Conservation (phyloP, 2,113 vertebrate species). For the Notarius quadriscutis region DNA sequence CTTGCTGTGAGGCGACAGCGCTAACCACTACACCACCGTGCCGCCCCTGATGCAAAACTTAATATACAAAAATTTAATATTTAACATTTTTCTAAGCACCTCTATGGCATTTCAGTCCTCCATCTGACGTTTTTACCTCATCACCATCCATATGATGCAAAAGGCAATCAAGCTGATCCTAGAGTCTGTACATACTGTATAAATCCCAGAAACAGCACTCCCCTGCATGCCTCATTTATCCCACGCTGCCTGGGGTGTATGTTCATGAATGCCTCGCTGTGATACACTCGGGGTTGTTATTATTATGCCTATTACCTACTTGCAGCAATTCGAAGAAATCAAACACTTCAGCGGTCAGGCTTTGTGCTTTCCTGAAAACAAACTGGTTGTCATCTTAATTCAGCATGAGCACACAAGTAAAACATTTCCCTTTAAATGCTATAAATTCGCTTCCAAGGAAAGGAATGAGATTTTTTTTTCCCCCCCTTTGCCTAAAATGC, state of each 20-base stretch:
- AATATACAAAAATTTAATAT: background rate
- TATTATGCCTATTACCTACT: background rate
- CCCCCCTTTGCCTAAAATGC: background rate
- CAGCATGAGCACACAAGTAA: slow-evolving; percentile 26
- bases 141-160: background rate
- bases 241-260: slow-evolving; percentile 24
- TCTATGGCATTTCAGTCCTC: background rate
- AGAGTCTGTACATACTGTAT: background rate
- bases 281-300: background rate
- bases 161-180: background rate
- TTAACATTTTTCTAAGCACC: background rate
- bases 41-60: too few species aligned
- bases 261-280: slow-evolving; percentile 16
- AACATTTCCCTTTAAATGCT: background rate
- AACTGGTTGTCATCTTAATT: slow-evolving; percentile 42
- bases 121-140: background rate
- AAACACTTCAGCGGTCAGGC: slow-evolving; percentile 17
- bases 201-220: slow-evolving; percentile 4
- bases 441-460: background rate
- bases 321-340: slow-evolving; percentile 18
- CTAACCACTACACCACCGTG: too few species aligned
- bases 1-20: too few species aligned
- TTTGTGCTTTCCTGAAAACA: slow-evolving; percentile 38
- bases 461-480: too few species aligned
- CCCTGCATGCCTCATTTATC: slow-evolving; percentile 24